Conservation (phyloP, 2,797 vertebrate species). For the Oreonectes daqikongensis region DNA sequence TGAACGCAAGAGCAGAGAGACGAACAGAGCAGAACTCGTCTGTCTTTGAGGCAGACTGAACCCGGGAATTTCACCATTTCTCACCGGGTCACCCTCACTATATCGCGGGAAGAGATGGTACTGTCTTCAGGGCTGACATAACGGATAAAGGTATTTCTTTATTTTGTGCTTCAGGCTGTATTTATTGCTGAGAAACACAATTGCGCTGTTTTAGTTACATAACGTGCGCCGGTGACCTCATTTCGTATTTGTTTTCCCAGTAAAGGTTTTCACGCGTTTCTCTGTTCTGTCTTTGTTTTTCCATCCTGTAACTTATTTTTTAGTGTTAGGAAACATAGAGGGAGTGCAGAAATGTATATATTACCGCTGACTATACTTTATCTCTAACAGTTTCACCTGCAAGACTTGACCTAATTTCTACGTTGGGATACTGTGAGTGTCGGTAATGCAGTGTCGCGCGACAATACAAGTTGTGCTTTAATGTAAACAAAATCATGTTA, state of each 20-base stretch:
- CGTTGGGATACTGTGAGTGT: neutral
- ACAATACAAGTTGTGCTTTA: neutral
- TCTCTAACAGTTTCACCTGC: slow-evolving; percentile 38
- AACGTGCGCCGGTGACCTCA: slow-evolving; percentile 69
- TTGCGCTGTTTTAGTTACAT: slow-evolving; percentile 62
- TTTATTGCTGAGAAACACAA: neutral
- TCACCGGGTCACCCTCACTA: neutral
- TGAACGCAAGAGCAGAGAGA: slow-evolving; percentile 35
- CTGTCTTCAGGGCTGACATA: slow-evolving; percentile 68
- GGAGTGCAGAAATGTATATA: neutral
- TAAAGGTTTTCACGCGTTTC: neutral
- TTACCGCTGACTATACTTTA: neutral
- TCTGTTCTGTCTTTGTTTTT: neutral
- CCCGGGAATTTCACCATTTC: neutral
- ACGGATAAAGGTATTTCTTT: slow-evolving; percentile 64
- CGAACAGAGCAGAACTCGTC: slow-evolving; percentile 51
- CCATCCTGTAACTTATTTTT: neutral
- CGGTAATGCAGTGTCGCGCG: neutral
- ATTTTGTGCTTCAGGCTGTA: neutral
- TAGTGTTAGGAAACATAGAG: neutral
- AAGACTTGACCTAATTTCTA: slow-evolving; percentile 55
- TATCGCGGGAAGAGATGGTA: slow-evolving; percentile 62
- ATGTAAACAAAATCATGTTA: neutral
- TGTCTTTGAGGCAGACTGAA: neutral
- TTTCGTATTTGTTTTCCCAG: slow-evolving; percentile 51